phyloP scores from a whole-genome alignment of 2,888 invertebrate genomes.

The Meteorus cinctellus region DNA sequence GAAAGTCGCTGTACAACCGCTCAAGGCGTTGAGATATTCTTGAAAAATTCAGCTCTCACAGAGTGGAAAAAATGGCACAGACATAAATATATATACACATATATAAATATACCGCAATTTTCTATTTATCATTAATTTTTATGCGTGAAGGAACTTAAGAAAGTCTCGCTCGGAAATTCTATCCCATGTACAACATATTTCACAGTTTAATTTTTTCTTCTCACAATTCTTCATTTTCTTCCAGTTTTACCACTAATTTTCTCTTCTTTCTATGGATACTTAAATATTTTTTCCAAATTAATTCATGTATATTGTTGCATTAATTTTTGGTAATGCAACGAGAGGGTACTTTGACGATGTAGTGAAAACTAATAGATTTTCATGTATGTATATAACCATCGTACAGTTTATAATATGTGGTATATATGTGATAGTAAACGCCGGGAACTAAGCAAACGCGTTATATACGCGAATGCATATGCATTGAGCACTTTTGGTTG shows the following conservation, averaged over 20 bases:
- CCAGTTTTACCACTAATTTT: neutral
- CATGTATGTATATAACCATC: neutral
- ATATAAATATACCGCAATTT: neutral
- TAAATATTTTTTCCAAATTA: neutral
- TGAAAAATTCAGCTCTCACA: constrained; percentile 13
- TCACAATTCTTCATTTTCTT: neutral
- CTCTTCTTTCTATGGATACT: neutral
- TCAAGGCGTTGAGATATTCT: constrained; percentile 15
- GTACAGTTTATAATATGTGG: neutral
- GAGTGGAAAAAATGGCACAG: neutral
- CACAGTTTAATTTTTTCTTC: neutral
- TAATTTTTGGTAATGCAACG: neutral
- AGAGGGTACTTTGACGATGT: neutral
- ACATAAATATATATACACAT: neutral
- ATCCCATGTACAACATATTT: neutral
- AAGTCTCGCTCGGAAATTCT: neutral
- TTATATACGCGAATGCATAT: constrained; percentile 46
- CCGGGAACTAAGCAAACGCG: constrained; percentile 44
- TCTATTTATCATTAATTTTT: neutral
- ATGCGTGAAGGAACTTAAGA: neutral
- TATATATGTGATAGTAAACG: constrained; percentile 18
- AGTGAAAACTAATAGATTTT: neutral
- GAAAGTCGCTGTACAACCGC: neutral
- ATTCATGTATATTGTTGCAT: neutral
- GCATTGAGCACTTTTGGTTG: constrained; percentile 44